phyloP scores from a whole-genome alignment of 2,113 vertebrate species.

The Hydrolagus affinis region DNA sequence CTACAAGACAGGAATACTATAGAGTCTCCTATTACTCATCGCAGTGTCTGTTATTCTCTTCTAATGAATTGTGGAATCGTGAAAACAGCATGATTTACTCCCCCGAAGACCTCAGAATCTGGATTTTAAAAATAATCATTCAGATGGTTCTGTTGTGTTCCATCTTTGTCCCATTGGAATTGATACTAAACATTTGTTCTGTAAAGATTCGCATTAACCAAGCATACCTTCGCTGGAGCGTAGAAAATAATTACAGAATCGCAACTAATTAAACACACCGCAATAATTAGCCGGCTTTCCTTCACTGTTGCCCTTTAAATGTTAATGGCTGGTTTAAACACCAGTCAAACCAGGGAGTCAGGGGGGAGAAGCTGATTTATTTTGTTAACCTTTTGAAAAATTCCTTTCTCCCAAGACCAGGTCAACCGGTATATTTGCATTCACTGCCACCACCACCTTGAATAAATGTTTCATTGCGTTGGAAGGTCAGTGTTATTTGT shows the following conservation, averaged over 20 bases:
- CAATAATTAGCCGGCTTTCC: background rate
- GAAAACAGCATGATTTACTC: background rate
- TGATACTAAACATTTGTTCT: background rate
- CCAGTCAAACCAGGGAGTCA: too few relatives aligned
- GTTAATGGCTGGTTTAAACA: background rate
- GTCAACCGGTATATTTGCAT: background rate
- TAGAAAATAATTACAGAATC: background rate
- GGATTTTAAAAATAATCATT: background rate
- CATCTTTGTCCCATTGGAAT: background rate
- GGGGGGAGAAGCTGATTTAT: background rate
- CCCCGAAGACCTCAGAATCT: background rate
- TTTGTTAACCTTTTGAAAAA: background rate
- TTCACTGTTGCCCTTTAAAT: background rate
- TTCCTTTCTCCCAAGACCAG: too few relatives aligned
- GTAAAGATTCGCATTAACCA: background rate
- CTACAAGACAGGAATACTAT: background rate
- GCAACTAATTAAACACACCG: background rate
- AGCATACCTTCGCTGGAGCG: background rate
- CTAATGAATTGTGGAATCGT: background rate
- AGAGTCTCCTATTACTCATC: background rate
- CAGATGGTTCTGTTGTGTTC: background rate
- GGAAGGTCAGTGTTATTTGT: background rate
- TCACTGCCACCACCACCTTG: background rate
- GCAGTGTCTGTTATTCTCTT: background rate
- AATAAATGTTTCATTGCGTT: slow-evolving; percentile 2